Evolutionary conservation across 1,140 invertebrate species (phyloP).

Genomic region (Ganaspis sp.): DNA sequence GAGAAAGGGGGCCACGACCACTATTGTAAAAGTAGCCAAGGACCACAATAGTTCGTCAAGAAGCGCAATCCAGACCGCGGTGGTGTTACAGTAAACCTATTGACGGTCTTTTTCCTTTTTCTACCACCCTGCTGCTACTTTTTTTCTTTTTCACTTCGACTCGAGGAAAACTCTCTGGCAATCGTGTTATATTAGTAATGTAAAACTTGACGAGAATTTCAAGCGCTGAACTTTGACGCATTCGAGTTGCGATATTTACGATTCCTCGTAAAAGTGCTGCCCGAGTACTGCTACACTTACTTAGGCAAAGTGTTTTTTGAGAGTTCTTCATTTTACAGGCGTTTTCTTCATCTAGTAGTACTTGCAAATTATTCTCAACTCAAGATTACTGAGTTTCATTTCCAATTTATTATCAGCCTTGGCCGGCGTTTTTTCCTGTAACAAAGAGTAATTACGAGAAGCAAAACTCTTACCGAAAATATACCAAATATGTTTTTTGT

Average conservation of each 20-base stretch:
- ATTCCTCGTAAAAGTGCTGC: not conserved
- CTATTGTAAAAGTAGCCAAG: constrained; percentile 27
- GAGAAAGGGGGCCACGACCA: constrained; percentile 20
- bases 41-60: constrained; percentile 50
- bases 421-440: too few species aligned
- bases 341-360: not conserved
- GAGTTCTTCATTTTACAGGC: not conserved
- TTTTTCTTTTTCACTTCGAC: not conserved
- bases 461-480: too few species aligned
- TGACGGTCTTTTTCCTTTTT: constrained; percentile 36
- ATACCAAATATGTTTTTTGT: too few species aligned
- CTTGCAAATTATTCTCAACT: not conserved
- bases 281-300: not conserved
- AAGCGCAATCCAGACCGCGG: not conserved
- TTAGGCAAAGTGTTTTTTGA: constrained; percentile 1
- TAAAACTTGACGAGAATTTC: constrained; percentile 26
- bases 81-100: constrained; percentile 30
- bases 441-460: too few species aligned
- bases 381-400: too few species aligned
- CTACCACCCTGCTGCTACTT: not conserved
- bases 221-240: not conserved
- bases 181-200: constrained; percentile 21
- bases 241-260: constrained; percentile 1
- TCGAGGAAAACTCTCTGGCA: not conserved
- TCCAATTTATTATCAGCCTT: too few species aligned